A percentile compares a stretch with the other conserved stretches of the same genome.
Evolutionary conservation across 35 echinoderm and acorn worm genomes (phyloP).

Genomic region (Patiria miniata): DNA sequence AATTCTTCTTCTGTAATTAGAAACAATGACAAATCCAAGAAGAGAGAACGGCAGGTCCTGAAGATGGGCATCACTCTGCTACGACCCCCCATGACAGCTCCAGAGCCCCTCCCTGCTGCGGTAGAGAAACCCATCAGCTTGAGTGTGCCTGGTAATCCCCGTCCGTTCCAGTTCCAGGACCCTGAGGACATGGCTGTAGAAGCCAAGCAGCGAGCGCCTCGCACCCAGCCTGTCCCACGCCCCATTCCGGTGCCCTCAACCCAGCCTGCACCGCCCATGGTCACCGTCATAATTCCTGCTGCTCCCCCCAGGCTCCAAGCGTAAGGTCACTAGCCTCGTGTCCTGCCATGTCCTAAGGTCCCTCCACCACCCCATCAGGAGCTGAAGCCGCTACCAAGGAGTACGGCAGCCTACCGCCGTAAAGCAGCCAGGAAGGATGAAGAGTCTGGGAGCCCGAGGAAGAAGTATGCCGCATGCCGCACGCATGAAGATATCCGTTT

Average conservation of each 20-base stretch:
- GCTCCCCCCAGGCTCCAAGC: background rate
- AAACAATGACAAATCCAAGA: background rate
- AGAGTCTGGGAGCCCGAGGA: background rate
- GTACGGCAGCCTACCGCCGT: background rate
- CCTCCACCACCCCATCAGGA: too few relatives aligned
- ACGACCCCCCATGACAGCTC: background rate
- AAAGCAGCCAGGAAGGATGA: background rate
- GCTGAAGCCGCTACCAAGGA: background rate
- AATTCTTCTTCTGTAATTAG: background rate
- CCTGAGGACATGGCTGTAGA: background rate
- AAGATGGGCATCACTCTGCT: background rate
- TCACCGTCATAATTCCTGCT: background rate
- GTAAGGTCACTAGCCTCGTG: background rate
- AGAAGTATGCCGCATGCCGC: background rate
- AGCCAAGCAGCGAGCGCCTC: background rate
- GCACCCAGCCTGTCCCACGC: background rate
- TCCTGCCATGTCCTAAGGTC: background rate
- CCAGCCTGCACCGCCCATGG: background rate
- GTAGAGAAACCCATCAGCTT: background rate
- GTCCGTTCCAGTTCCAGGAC: background rate
- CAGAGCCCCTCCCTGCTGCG: background rate
- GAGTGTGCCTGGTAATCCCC: background rate
- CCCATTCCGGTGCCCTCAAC: background rate
- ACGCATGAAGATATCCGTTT: background rate
- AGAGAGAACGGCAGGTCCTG: background rate